Evolutionary conservation across 2,888 invertebrate genomes (phyloP).

Genomic region (Troglohyphantes excavatus): DNA sequence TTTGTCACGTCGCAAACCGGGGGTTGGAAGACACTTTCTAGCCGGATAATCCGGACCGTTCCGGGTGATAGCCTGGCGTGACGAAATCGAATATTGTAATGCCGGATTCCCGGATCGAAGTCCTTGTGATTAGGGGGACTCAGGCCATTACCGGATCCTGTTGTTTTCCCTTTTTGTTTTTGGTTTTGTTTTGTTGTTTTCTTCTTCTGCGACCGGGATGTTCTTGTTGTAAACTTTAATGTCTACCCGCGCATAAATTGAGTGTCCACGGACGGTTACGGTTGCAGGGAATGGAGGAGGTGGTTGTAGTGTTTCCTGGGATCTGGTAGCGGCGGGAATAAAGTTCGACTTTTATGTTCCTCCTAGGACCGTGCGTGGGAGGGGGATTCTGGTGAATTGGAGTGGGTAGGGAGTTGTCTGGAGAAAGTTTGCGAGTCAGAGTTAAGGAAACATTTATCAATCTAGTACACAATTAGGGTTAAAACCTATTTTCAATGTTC

Average conservation of each 20-base stretch:
- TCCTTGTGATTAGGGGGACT: conserved; percentile 73
- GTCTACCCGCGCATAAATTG: conserved; percentile 74
- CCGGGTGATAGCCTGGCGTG: conserved; percentile 70
- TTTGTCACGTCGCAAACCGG: conserved; percentile 73
- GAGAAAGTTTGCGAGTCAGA: not conserved
- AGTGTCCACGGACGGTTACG: conserved; percentile 21
- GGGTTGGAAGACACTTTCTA: not conserved
- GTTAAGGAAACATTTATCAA: not conserved
- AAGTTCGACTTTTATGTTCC: conserved; percentile 50
- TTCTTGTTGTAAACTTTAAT: conserved; percentile 77
- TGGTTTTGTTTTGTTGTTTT: not conserved
- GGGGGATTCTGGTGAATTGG: not conserved
- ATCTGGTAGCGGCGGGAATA: conserved; percentile 31
- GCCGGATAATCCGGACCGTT: conserved; percentile 51
- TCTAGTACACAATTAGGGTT: too few relatives aligned
- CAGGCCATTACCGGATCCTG: conserved; percentile 62
- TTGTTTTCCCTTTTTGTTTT: not conserved
- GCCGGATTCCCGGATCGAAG: conserved; percentile 74
- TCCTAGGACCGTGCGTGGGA: conserved; percentile 10
- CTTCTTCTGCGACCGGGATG: not conserved
- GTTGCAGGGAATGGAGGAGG: not conserved
- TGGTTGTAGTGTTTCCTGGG: not conserved
- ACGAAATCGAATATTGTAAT: conserved; percentile 79
- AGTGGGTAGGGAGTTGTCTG: too few relatives aligned
- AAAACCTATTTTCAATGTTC: too few relatives aligned